Conservation (phyloP, 1,140 invertebrate species). For the Eciton burchellii region DNA sequence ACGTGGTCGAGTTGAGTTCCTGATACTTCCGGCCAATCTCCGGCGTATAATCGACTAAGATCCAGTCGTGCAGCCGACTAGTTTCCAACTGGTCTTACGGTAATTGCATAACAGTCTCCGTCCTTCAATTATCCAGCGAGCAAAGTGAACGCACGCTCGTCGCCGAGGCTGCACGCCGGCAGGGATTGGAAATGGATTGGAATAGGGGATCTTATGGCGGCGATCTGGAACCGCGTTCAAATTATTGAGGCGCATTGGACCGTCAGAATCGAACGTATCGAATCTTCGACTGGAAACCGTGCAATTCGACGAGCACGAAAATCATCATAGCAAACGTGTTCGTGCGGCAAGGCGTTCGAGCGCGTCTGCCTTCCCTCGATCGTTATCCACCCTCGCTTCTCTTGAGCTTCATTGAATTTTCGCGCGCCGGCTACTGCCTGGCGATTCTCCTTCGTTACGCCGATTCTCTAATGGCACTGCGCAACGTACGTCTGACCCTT, state of each 20-base stretch:
- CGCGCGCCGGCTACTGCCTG: background rate
- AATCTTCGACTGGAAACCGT: constrained; percentile 47
- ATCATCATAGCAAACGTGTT: constrained; percentile 14
- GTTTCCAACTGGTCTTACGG: background rate
- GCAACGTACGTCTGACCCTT: background rate
- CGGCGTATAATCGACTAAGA: constrained; percentile 1
- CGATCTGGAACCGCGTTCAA: constrained; percentile 34
- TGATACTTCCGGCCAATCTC: background rate
- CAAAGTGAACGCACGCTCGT: constrained; percentile 20
- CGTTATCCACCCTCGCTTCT: constrained; percentile 15
- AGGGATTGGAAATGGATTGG: constrained; percentile 25
- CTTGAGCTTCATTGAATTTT: constrained; percentile 45
- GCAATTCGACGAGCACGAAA: constrained; percentile 53
- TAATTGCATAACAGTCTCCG: constrained; percentile 41
- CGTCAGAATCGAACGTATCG: constrained; percentile 50
- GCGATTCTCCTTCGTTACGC: background rate
- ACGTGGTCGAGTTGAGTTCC: background rate
- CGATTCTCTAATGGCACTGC: constrained; percentile 31
- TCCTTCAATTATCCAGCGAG: constrained; percentile 20
- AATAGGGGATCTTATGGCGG: constrained; percentile 24
- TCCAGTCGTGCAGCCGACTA: background rate
- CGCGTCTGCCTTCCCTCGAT: constrained; percentile 21
- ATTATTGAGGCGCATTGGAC: constrained; percentile 39
- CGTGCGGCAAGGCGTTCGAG: constrained; percentile 24
- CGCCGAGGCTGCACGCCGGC: background rate